These are phyloP conservation scores for Oenanthe oenanthe DNA, from an alignment of 2,113 vertebrate genomes.

Conservation along the genomic window DNA sequence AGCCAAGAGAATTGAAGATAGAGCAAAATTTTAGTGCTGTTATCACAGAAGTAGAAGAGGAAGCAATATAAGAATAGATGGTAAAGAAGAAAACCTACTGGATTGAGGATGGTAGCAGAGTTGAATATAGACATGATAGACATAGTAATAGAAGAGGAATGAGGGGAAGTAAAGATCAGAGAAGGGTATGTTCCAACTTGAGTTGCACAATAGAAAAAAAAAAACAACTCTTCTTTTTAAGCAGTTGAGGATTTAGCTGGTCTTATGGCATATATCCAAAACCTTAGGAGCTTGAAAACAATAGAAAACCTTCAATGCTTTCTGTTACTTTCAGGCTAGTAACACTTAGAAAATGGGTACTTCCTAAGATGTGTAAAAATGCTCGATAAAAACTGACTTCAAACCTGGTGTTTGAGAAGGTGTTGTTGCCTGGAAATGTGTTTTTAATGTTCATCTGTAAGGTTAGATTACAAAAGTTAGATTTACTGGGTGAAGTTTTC, in stretches of 20 bases:
- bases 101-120: not conserved
- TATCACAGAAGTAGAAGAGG: not conserved
- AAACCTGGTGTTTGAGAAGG: not conserved
- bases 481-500: not conserved
- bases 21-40: not conserved
- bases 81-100: not conserved
- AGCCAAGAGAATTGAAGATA: not conserved
- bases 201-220: not conserved
- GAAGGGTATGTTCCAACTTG: not conserved
- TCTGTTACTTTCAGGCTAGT: not conserved
- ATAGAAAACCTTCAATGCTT: not conserved
- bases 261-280: not conserved
- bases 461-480: not conserved
- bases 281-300: not conserved
- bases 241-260: not conserved
- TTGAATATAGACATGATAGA: not conserved
- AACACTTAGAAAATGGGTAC: not conserved
- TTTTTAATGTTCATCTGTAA: not conserved
- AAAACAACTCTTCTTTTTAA: not conserved
- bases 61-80: not conserved
- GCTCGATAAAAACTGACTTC: not conserved
- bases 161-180: not conserved
- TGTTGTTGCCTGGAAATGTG: not conserved
- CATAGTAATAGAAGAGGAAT: not conserved
- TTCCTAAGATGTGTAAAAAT: not conserved